These are phyloP conservation scores for Henricia sp. DNA, from an alignment of 53 echinoderm and acorn worm species.

Conservation along the genomic window DNA sequence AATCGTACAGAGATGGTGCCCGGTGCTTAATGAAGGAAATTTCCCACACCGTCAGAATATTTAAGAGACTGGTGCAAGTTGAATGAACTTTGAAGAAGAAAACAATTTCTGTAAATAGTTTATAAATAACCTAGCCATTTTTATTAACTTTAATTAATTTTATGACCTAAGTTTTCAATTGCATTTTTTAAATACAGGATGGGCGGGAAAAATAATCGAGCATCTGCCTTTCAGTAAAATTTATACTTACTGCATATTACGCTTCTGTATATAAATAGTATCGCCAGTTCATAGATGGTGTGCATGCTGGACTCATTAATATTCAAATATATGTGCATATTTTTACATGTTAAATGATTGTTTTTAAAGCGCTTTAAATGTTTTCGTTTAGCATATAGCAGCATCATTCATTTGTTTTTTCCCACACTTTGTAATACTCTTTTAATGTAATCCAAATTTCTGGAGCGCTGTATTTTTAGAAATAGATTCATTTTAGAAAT, in stretches of 20 bases:
- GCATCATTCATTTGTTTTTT: background rate
- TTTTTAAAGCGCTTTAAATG: background rate
- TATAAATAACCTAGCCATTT: conserved; percentile 53
- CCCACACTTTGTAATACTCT: background rate
- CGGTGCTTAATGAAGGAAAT: too few relatives aligned
- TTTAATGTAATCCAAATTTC: conserved; percentile 25
- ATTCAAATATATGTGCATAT: conserved; percentile 58
- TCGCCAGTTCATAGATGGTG: conserved; percentile 9
- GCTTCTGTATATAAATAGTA: conserved; percentile 46
- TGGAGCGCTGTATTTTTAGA: conserved; percentile 28
- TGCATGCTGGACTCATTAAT: conserved; percentile 62
- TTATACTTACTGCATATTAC: background rate
- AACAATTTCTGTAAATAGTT: conserved; percentile 24
- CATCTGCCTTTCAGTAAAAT: background rate
- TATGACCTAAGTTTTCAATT: conserved; percentile 46
- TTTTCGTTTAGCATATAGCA: background rate
- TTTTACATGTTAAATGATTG: conserved; percentile 36
- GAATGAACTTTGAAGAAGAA: too few relatives aligned
- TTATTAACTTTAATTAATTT: conserved; percentile 37
- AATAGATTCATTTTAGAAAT: background rate
- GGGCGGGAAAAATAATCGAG: background rate
- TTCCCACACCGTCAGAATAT: too few relatives aligned
- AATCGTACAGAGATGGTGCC: too few relatives aligned
- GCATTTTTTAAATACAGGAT: conserved; percentile 26
- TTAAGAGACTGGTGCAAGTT: too few relatives aligned